These are phyloP conservation scores for Hyles lineata DNA, from an alignment of 2,888 invertebrate species.

Conservation along the genomic window DNA sequence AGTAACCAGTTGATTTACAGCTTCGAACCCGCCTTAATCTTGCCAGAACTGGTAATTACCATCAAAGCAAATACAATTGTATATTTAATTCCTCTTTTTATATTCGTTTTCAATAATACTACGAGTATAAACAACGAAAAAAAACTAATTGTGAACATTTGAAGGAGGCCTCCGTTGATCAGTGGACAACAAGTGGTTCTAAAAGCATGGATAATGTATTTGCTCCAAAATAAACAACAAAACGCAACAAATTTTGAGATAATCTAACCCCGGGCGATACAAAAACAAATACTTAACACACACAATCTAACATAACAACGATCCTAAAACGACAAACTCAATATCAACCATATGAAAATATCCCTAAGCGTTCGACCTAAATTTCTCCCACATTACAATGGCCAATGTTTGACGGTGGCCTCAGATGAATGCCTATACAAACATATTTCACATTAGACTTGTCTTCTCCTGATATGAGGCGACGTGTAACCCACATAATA, in stretches of 20 bases:
- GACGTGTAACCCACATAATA: conserved; percentile 1
- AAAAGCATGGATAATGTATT: too few species aligned
- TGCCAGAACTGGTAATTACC: too few species aligned
- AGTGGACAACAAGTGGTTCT: too few species aligned
- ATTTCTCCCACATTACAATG: background rate
- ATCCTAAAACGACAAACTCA: conserved; percentile 16
- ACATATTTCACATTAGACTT: background rate
- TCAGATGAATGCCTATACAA: background rate
- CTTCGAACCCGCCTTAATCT: too few species aligned
- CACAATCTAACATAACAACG: background rate
- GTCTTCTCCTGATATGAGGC: background rate
- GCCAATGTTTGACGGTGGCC: background rate
- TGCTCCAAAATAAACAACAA: background rate
- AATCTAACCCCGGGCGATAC: background rate
- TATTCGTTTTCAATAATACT: too few species aligned
- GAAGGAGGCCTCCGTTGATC: too few species aligned
- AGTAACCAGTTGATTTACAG: too few species aligned
- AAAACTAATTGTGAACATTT: too few species aligned
- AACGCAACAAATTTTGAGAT: background rate
- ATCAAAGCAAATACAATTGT: too few species aligned
- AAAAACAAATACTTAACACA: background rate
- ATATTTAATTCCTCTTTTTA: too few species aligned
- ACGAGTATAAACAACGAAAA: too few species aligned
- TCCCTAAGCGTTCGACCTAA: background rate
- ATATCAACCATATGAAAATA: conserved; percentile 1